These are phyloP conservation scores for Apostichopus leukothele DNA, from an alignment of 53 echinoderm and acorn worm genomes.

Conservation along the genomic window DNA sequence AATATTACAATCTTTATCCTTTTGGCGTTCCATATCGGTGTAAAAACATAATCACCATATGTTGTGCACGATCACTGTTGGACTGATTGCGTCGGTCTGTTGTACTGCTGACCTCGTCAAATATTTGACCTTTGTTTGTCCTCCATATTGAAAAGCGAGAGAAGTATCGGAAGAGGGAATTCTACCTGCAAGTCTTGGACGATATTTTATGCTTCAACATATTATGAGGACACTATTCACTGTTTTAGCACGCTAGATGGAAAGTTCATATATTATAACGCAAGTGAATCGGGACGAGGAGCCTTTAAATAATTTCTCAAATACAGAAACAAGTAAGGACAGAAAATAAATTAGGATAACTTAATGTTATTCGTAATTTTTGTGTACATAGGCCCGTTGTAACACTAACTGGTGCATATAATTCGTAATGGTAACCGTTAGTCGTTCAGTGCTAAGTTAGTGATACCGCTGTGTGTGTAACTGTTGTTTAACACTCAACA, in stretches of 20 bases:
- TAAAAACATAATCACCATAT: too few species aligned
- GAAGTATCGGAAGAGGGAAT: constrained; percentile 23
- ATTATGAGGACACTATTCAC: constrained; percentile 28
- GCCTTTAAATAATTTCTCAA: constrained; percentile 89
- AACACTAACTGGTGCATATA: background rate
- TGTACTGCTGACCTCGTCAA: constrained; percentile 39
- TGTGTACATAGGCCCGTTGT: background rate
- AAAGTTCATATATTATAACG: constrained; percentile 99
- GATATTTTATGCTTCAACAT: constrained; percentile 21
- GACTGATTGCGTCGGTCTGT: background rate
- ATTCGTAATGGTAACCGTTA: background rate
- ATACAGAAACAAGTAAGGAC: constrained; percentile 85
- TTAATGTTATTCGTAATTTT: background rate
- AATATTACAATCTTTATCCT: too few species aligned
- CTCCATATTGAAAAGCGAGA: constrained; percentile 45
- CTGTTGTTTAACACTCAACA: too few species aligned
- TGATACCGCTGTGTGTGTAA: too few species aligned
- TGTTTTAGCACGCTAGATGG: constrained; percentile 85
- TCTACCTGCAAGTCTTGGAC: constrained; percentile 27
- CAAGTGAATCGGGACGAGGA: constrained; percentile 99
- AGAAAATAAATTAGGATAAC: constrained; percentile 14
- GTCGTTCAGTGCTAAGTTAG: too few species aligned
- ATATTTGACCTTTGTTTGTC: constrained; percentile 52
- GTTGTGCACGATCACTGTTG: background rate
- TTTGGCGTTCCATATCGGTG: too few species aligned